Evolutionary conservation across 2,113 vertebrate species (phyloP).

Genomic region (Hirundichthys speculiger): DNA sequence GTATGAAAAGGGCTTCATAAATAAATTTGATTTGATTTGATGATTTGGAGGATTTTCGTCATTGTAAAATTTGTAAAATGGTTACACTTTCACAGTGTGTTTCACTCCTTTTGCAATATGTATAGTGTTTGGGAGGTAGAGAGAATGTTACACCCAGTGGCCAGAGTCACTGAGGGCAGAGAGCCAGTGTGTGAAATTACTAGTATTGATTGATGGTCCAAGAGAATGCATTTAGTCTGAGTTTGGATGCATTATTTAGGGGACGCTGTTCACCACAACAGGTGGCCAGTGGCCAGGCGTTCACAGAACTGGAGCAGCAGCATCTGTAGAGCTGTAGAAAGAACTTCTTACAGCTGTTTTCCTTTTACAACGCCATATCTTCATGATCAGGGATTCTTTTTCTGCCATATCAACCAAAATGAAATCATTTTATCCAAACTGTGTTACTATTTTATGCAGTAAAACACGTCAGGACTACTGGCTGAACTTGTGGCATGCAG

Average conservation of each 20-base stretch:
- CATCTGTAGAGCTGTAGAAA: constrained; percentile 7
- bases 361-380: constrained; percentile 38
- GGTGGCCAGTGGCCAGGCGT: constrained; percentile 44
- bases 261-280: constrained; percentile 54
- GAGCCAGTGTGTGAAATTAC: constrained; percentile 61
- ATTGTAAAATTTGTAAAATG: no score
- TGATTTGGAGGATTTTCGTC: no score
- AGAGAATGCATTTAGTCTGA: constrained; percentile 54
- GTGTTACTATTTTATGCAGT: constrained; percentile 64
- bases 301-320: background rate
- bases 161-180: constrained; percentile 13
- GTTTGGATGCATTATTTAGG: constrained; percentile 70
- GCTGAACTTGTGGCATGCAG: constrained; percentile 33
- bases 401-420: constrained; percentile 15
- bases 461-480: constrained; percentile 21
- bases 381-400: constrained; percentile 18
- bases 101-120: no score
- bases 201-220: constrained; percentile 64
- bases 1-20: no score
- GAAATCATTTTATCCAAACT: constrained; percentile 44
- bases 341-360: constrained; percentile 25
- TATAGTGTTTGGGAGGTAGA: no score
- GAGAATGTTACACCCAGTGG: no score
- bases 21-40: no score
- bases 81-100: no score